These are phyloP conservation scores for Hexactinellida sp. DNA, from an alignment of 37 sponge, comb jelly and placozoan species.

Conservation along the genomic window DNA sequence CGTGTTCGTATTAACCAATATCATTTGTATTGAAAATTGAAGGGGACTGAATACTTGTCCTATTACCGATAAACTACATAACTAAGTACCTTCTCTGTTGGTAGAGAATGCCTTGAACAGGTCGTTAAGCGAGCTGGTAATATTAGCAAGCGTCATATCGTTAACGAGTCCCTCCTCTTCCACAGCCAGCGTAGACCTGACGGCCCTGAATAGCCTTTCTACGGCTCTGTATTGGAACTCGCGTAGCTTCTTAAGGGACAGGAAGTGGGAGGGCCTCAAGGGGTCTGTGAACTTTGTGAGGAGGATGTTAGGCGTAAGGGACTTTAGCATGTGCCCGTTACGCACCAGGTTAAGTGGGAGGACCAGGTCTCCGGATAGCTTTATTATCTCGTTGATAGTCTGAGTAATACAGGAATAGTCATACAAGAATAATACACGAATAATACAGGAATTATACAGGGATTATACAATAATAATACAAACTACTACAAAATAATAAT, in stretches of 20 bases:
- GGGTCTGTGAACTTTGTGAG: background rate
- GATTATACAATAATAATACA: no score
- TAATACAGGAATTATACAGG: no score
- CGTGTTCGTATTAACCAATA: no score
- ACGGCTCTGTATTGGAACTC: conserved; percentile 13
- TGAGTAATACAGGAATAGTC: background rate
- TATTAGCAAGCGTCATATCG: background rate
- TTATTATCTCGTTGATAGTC: conserved; percentile 4
- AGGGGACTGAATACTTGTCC: no score
- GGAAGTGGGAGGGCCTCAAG: background rate
- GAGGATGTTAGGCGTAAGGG: background rate
- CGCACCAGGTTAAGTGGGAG: background rate
- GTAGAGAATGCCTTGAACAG: conserved; percentile 7
- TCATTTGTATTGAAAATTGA: no score
- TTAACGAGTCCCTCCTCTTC: background rate
- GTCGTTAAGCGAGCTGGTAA: background rate
- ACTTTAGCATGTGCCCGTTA: background rate
- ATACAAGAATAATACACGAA: background rate
- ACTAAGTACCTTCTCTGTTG: background rate
- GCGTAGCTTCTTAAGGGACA: background rate
- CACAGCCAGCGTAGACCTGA: background rate
- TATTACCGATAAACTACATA: no score
- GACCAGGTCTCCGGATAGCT: background rate
- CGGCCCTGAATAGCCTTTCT: background rate
- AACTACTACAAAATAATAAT: no score